A percentile compares a stretch with the other conserved stretches of the same genome.
Evolutionary conservation across 1,140 invertebrate species (phyloP).

Genomic region (Chelonus insularis): DNA sequence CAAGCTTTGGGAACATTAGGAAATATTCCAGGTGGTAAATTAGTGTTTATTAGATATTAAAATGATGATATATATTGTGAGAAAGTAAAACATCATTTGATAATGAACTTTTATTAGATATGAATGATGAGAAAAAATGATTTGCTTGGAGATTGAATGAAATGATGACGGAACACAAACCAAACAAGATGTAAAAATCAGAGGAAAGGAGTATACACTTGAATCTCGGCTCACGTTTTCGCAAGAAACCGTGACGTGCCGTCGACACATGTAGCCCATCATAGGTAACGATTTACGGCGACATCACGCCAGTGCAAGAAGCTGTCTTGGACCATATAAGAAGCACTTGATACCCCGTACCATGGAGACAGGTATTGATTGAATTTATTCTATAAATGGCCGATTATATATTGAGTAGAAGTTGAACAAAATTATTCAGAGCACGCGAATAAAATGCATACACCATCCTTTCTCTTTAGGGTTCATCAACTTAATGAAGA

Average conservation of each 20-base stretch:
- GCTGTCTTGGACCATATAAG: conserved; percentile 31
- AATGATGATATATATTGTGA: no score
- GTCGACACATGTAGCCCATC: conserved; percentile 58
- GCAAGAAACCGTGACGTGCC: conserved; percentile 52
- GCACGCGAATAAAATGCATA: background rate
- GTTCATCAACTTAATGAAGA: conserved; percentile 39
- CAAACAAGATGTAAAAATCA: conserved; percentile 55
- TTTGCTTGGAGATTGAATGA: no score
- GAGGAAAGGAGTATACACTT: conserved; percentile 21
- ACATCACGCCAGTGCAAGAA: conserved; percentile 47
- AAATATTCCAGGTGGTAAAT: no score
- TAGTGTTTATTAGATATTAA: no score
- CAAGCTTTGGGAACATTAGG: no score
- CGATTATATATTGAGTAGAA: conserved; percentile 38
- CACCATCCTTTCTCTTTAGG: background rate
- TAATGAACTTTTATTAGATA: no score
- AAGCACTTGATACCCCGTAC: conserved; percentile 21
- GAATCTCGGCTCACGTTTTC: conserved; percentile 47
- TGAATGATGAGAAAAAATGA: no score
- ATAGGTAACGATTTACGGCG: conserved; percentile 55
- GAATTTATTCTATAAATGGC: conserved; percentile 52
- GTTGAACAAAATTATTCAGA: conserved; percentile 27
- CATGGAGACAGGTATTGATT: conserved; percentile 47
- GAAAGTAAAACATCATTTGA: no score
- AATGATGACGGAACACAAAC: no score